A percentile compares a stretch with the other conserved stretches of the same genome.
Conservation (phyloP, 2,113 vertebrate genomes). For the Chitala chitala region DNA sequence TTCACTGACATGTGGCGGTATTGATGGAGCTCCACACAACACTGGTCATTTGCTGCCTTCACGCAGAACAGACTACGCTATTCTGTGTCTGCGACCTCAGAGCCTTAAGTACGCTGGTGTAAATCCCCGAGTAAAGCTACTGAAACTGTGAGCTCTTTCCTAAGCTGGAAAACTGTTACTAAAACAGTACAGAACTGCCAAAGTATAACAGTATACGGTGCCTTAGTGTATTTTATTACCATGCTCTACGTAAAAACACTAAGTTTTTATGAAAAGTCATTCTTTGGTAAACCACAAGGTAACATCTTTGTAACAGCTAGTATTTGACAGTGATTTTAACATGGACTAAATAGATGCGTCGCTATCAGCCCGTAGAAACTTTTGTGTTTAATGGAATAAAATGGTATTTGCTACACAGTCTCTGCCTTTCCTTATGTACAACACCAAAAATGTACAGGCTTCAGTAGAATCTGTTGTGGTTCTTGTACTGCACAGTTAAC, state of each 20-base stretch:
- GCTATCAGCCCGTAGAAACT: neutral
- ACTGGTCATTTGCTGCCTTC: too few relatives aligned
- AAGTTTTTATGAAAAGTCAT: too few relatives aligned
- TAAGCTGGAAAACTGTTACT: constrained; percentile 81
- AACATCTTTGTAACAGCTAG: too few relatives aligned
- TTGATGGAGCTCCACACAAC: too few relatives aligned
- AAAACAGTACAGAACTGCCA: constrained; percentile 76
- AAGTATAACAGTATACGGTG: constrained; percentile 80
- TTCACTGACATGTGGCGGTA: neutral
- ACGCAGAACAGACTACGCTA: too few relatives aligned
- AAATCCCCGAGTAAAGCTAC: constrained; percentile 60
- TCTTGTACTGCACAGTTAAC: constrained; percentile 72
- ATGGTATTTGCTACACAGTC: too few relatives aligned
- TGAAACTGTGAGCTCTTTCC: constrained; percentile 77
- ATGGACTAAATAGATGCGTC: neutral
- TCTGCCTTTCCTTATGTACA: constrained; percentile 63
- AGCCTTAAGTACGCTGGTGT: constrained; percentile 71
- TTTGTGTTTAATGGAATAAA: constrained; percentile 9
- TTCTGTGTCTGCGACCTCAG: constrained; percentile 20
- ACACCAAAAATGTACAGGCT: constrained; percentile 67
- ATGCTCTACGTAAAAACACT: constrained; percentile 29
- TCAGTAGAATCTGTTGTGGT: constrained; percentile 55
- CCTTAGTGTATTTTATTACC: constrained; percentile 67
- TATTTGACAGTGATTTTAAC: too few relatives aligned
- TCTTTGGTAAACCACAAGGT: too few relatives aligned